Evolutionary conservation across 2,797 vertebrate species (phyloP), one percentile per base, ranked within the genome.

Genomic region (Rhinophrynus dorsalis): DNA sequence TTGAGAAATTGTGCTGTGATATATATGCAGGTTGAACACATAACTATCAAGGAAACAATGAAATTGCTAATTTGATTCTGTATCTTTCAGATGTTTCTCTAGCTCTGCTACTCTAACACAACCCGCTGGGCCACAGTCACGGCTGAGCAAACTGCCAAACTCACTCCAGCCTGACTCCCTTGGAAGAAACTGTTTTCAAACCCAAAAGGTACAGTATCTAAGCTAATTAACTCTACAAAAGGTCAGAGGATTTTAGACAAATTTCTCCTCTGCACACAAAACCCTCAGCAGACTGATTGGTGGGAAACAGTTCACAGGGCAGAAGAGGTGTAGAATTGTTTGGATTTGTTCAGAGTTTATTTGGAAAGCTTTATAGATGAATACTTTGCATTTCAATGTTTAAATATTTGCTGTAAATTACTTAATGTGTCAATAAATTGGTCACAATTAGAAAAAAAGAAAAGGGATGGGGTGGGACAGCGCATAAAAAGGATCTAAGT

Each of bases 171-270:
- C 54, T 51, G 45, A 20, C 21, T 52, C 35, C 38, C 21, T 17
- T 20, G 44, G 13, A 58, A 58, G 35, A 44, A 58, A 54, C 44
- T 54, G 32, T 58, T 51, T 60, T 47, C 66, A 17, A 60, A 54
- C 52, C 70, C 13, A 45, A 52, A 45, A 47, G 37, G 62, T 52
- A 45, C 70, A 60, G 26, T 32, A 66, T 45, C 32, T 10, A 29
- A 65, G 70, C 62, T 60, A 67, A 73, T 73, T 73, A 60, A 66
- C 55, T 66, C 54, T 59, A 45, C 27, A 45, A 67, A 73, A 73
- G 70, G 62, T 67, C 55, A 67, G 35, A 50, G 47, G 55, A 29
- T 73, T 60, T 67, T 44, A 58, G 55, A 52, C 38, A 21, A 73
- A 32, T 59, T 56, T 72, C 44, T 40, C 12, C 51, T 50, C 2